Percentiles rank a stretch among this genome's conserved stretches.
Conservation (phyloP, 2,797 vertebrate genomes). For the Rhinichthys osculus region DNA sequence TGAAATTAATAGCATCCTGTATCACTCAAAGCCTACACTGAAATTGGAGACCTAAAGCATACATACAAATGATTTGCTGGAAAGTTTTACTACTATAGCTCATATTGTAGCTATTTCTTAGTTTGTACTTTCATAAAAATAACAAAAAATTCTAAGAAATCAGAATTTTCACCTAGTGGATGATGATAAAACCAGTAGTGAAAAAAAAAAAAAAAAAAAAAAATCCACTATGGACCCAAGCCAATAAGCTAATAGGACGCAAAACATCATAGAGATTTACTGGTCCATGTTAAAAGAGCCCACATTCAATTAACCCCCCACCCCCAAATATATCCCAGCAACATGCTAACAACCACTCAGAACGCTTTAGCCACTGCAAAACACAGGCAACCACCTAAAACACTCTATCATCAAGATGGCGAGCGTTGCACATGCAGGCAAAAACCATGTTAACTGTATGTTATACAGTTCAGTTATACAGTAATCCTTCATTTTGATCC, state of each 20-base stretch:
- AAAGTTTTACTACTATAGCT: neutral
- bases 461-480: constrained; percentile 9
- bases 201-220: too few species aligned
- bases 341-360: neutral
- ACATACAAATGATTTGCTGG: neutral
- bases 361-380: neutral
- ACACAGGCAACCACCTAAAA: neutral
- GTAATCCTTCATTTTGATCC: constrained; percentile 22
- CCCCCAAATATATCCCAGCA: neutral
- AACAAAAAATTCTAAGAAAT: neutral
- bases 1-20: too few species aligned
- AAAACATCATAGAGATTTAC: neutral
- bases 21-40: neutral
- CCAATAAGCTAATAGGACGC: neutral
- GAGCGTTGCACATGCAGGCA: neutral
- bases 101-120: neutral
- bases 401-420: neutral
- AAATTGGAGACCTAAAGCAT: neutral
- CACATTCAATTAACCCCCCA: neutral
- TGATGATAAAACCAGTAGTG: neutral
- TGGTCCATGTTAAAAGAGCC: neutral
- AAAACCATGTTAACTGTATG: neutral
- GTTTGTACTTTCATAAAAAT: neutral
- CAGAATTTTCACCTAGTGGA: neutral
- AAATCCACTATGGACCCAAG: neutral